Percentiles rank a stretch among this genome's conserved stretches.
Evolutionary conservation across 2,888 invertebrate species (phyloP).

Genomic region (Nemotelus nigrinus): DNA sequence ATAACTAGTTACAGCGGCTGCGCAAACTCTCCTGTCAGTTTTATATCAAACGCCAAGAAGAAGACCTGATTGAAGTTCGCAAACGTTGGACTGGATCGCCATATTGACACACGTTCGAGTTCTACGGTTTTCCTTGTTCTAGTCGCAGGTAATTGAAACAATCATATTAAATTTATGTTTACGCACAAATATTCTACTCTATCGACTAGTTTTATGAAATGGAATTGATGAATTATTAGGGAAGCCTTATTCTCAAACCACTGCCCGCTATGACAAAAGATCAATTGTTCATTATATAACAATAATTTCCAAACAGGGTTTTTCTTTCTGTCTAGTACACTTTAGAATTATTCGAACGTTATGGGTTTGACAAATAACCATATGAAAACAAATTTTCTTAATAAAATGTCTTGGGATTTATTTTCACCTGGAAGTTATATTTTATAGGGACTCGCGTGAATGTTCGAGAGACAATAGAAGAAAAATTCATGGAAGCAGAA

Average conservation of each 20-base stretch:
- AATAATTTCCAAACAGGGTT: constrained; percentile 39
- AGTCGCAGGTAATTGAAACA: constrained; percentile 28
- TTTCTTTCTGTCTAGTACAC: constrained; percentile 9
- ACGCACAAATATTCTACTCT: neutral
- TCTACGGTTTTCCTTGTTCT: constrained; percentile 16
- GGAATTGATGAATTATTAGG: constrained; percentile 38
- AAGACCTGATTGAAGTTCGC: constrained; percentile 34
- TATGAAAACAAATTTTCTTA: constrained; percentile 33
- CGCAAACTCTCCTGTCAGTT: too few relatives aligned
- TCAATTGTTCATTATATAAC: constrained; percentile 37
- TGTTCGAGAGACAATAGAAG: constrained; percentile 33
- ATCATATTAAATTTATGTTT: neutral
- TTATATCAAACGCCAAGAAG: neutral
- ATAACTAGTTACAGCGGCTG: too few relatives aligned
- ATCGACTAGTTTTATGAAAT: constrained; percentile 37
- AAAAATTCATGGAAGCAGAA: constrained; percentile 41
- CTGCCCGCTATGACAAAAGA: constrained; percentile 5
- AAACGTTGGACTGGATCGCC: constrained; percentile 31
- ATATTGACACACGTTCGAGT: constrained; percentile 30
- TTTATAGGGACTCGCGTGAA: constrained; percentile 39
- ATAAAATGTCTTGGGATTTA: constrained; percentile 36
- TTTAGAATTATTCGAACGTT: neutral
- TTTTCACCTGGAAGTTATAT: constrained; percentile 43
- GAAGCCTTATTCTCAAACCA: neutral
- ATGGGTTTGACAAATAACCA: constrained; percentile 33